Evolutionary conservation across 2,113 vertebrate species (phyloP), one percentile per base, ranked within the genome.

Genomic region (Dendropsophus ebraccatus): DNA sequence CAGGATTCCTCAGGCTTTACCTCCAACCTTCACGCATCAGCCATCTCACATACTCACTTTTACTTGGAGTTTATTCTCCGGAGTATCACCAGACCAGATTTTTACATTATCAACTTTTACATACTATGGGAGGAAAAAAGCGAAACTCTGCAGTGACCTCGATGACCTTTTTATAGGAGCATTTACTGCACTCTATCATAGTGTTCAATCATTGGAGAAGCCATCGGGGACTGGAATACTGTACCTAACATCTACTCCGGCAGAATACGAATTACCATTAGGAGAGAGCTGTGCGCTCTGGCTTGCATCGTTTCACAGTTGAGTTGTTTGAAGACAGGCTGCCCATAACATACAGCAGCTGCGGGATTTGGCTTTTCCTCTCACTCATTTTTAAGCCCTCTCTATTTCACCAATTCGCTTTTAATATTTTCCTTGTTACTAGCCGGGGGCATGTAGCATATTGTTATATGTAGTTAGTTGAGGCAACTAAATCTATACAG

Each of bases 251-350:
- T 45, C 1, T 0, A 0, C 83, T 86, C 82, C 11, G 83, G 74
- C 28, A 69, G 88, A 88, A 90, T 82, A 87, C 78, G 84, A 87
- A 90, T 83, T 89, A 85, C 84, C 88, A 87, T 0, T 0, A 0
- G 87, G 88, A 86, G 88, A 79, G 88, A 88, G 14, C 0, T 25
- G 92, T 91, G 89, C 91, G 89, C 88, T 88, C 67, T 88, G 86
- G 89, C 85, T 90, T 87, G 88, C 89, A 91, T 90, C 89, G 84
- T 93, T 93, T 93, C 91, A 92, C 90, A 92, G 89, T 81, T 5
- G 88, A 90, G 89, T 88, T 89, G 88, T 87, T 88, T 89, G 88
- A 90, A 92, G 86, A 88, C 87, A 91, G 89, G 75, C 89, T 90
- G 86, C 79, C 88, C 90, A 83, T 88, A 90, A 90, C 82, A 83